These are phyloP conservation scores for Pygoscelis antarcticus DNA, from an alignment of 2,113 vertebrate genomes.

Conservation along the genomic window DNA sequence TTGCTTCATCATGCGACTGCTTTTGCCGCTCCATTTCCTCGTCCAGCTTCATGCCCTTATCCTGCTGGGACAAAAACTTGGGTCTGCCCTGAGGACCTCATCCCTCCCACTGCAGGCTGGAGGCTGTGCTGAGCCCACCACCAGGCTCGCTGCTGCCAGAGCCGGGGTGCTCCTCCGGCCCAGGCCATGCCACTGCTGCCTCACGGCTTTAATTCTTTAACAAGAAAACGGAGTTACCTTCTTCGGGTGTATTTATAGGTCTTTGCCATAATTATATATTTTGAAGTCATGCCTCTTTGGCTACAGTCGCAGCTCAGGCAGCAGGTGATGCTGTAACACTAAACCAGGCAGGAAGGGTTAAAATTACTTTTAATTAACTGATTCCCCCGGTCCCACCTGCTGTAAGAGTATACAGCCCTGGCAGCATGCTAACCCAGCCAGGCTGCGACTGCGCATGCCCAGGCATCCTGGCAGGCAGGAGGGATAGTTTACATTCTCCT, in stretches of 20 bases:
- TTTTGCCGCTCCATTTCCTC: not conserved
- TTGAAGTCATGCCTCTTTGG: not conserved
- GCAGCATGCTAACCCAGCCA: not conserved
- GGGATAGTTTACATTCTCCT: not conserved
- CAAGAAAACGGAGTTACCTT: not conserved
- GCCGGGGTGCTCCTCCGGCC: rapidly evolving
- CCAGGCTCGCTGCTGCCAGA: not conserved
- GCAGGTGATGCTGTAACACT: not conserved
- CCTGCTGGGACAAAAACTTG: not conserved
- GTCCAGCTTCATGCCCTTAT: not conserved
- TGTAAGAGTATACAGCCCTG: not conserved
- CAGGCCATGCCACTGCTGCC: not conserved
- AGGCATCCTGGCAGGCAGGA: not conserved
- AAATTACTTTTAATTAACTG: not conserved
- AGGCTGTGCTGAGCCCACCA: not conserved
- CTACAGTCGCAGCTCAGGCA: not conserved
- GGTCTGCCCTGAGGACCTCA: not conserved
- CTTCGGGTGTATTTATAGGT: not conserved
- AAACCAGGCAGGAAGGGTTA: not conserved
- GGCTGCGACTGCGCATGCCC: rapidly evolving
- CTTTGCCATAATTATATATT: not conserved
- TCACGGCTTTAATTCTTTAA: not conserved
- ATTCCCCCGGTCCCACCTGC: not conserved
- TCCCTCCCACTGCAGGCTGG: not conserved
- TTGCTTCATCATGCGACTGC: not conserved